Conservation (phyloP, 2,113 vertebrate species). For the Puffinus mauretanicus region DNA sequence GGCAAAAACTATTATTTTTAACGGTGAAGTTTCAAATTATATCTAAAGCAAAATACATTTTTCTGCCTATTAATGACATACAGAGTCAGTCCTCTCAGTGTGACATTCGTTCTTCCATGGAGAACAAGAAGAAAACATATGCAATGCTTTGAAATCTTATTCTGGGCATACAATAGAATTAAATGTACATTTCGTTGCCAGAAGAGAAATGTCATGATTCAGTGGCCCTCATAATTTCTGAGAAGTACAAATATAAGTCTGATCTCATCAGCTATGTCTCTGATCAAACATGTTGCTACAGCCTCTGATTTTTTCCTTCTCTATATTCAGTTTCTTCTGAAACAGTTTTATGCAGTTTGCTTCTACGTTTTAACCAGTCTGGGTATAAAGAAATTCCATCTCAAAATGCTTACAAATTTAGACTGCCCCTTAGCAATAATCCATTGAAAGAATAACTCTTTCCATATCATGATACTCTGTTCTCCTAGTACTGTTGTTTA, state of each 20-base stretch:
- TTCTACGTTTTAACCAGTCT: not conserved
- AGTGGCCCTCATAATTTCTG: not conserved
- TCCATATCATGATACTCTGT: not conserved
- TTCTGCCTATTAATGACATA: not conserved
- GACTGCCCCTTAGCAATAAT: not conserved
- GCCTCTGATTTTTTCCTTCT: not conserved
- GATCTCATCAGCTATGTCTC: not conserved
- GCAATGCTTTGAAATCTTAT: not conserved
- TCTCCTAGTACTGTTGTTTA: not conserved
- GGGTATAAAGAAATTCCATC: not conserved
- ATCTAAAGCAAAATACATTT: not conserved
- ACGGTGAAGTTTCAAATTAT: not conserved
- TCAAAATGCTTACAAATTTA: not conserved
- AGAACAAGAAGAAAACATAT: not conserved
- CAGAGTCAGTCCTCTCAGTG: not conserved
- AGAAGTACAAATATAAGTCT: slow-evolving; percentile 29
- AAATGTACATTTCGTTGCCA: not conserved
- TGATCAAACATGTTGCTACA: not conserved
- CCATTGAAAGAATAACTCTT: not conserved
- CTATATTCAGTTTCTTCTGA: not conserved
- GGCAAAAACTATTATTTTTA: not conserved
- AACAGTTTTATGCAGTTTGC: not conserved
- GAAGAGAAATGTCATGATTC: slow-evolving; percentile 16
- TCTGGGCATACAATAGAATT: not conserved
- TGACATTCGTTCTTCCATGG: not conserved